Evolutionary conservation across 92 coral and sea anemone species (phyloP).

Genomic region (Nematostella vectensis): DNA sequence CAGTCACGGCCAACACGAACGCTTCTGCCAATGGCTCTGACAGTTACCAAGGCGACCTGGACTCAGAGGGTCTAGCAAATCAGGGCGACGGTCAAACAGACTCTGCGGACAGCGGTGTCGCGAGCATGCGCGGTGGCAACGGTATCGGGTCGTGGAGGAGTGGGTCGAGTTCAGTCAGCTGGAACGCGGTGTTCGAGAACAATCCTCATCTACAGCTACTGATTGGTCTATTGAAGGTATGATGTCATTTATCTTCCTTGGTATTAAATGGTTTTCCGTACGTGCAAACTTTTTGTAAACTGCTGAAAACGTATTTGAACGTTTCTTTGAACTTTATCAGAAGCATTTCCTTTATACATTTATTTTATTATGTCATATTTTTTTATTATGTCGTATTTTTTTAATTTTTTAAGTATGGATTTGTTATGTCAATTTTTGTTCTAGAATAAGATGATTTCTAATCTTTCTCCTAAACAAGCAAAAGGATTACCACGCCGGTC

Average conservation of each 20-base stretch:
- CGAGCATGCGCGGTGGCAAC: slow-evolving; percentile 57
- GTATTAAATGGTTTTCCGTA: not conserved
- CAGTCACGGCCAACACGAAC: slow-evolving; percentile 14
- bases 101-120: slow-evolving; percentile 33
- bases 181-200: slow-evolving; percentile 69
- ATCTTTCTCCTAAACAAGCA: no score
- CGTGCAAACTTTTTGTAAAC: not conserved
- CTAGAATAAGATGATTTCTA: no score
- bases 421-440: no score
- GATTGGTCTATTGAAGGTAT: slow-evolving; percentile 72
- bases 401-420: no score
- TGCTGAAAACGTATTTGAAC: no score
- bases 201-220: slow-evolving; percentile 64
- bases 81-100: slow-evolving; percentile 69
- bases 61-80: slow-evolving; percentile 40
- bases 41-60: slow-evolving; percentile 36
- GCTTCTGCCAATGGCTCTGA: slow-evolving; percentile 20
- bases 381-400: no score
- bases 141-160: slow-evolving; percentile 80
- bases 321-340: no score
- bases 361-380: no score
- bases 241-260: not conserved
- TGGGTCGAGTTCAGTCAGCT: slow-evolving; percentile 68
- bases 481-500: no score
- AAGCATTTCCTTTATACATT: no score